Evolutionary conservation across 2,113 vertebrate species (phyloP), one percentile per base, ranked within the genome.

Genomic region (Podiceps cristatus): DNA sequence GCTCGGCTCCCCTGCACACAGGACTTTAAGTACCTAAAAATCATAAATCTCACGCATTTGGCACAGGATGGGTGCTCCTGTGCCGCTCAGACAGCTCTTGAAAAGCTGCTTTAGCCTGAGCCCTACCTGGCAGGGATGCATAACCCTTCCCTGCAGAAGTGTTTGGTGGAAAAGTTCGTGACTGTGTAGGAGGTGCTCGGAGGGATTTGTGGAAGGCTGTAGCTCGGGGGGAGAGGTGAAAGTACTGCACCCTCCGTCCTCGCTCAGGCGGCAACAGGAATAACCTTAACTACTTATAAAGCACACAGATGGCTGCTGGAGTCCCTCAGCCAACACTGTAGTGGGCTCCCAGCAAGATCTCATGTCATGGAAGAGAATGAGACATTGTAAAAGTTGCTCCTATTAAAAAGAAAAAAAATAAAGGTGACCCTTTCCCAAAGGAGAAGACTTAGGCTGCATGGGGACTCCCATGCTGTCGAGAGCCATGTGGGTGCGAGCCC

Each of bases 1-100:
- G 75, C 83, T 55, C 1, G 0, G 52, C 59, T 47, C 33, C 27
- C n/a, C 35, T 1, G 0, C 33, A 64, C 4, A 1, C 1, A 7
- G 60, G 55, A 15, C 60, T 18, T 45, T 58, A 76, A 67, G 50
- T 4, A 53, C 69, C 69, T 20, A 9, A 33, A 62, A 16, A 27
- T 27, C 33, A 40, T 7, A 69, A 76, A 83, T n/a, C 71, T 33
- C 78, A 23, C 0, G 0, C 1, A 3, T 13, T 9, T 42, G 77
- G 73, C 29, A 53, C 5, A 2, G 42, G 19, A 14, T 1, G 3
- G 20, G 35, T 17, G 20, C 2, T 72, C 29, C 74, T 79, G 58
- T 19, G 49, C 25, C 42, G 18, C 74, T 63, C 44, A 13, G 16
- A 42, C 2, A 2, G 59, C 17, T 92, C 67, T 28, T 50, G 71